phyloP scores from a whole-genome alignment of 37 sponge, comb jelly and placozoan genomes.

The Mnemiopsis leidyi region DNA sequence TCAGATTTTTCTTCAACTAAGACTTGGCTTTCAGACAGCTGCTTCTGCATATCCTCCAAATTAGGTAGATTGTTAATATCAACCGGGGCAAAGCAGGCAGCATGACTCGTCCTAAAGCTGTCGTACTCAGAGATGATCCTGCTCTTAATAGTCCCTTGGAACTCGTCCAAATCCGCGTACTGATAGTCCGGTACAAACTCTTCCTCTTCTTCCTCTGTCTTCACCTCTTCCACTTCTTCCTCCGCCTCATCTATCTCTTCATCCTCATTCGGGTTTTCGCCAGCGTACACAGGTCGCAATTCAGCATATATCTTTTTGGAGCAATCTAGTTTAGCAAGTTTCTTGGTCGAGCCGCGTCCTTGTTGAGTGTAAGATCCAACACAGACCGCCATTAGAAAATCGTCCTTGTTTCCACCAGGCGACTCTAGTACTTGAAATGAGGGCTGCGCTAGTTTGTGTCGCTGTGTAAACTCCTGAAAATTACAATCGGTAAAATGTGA shows the following conservation, averaged over 20 bases:
- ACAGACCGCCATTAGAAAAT: neutral
- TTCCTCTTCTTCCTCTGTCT: neutral
- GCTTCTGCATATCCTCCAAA: neutral
- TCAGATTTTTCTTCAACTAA: neutral
- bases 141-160: neutral
- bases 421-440: neutral
- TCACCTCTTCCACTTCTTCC: neutral
- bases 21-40: neutral
- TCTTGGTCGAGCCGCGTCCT: slow-evolving; percentile 6
- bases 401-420: neutral
- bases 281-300: neutral
- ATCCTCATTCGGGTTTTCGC: neutral
- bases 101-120: neutral
- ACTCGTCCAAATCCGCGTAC: neutral
- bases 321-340: neutral
- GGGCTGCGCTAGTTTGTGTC: neutral
- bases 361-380: neutral
- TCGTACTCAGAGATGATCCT: neutral
- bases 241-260: neutral
- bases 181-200: neutral
- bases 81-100: neutral
- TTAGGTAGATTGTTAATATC: neutral
- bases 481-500: too few relatives aligned
- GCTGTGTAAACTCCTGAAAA: slow-evolving; percentile 3
- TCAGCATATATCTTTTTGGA: neutral